A percentile compares a stretch with the other conserved stretches of the same genome.
Conservation (phyloP, 2,797 vertebrate genomes). For the Helicolenus hilgendorfi region DNA sequence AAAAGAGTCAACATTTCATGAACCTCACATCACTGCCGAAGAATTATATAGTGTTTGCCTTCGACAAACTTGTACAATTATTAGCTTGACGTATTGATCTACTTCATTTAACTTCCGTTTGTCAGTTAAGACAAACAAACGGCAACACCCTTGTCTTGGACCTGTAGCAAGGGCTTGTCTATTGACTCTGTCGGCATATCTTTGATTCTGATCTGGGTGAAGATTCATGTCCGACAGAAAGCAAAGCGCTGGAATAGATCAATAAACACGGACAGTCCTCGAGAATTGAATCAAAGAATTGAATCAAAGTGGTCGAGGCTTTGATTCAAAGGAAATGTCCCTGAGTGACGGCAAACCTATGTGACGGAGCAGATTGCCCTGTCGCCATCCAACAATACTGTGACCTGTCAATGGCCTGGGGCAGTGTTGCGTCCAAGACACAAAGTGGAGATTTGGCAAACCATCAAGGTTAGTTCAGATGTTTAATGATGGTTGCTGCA, state of each 20-base stretch:
- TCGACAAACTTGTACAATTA: slow-evolving; percentile 48
- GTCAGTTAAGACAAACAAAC: slow-evolving; percentile 47
- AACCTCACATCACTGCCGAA: slow-evolving; percentile 10
- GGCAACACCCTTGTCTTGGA: slow-evolving; percentile 34
- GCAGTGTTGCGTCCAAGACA: background rate
- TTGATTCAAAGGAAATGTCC: slow-evolving; percentile 65
- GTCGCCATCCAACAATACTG: slow-evolving; percentile 41
- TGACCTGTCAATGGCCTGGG: slow-evolving; percentile 11
- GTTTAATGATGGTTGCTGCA: background rate
- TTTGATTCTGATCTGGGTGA: slow-evolving; percentile 65
- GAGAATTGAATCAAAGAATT: slow-evolving; percentile 45
- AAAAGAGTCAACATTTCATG: background rate
- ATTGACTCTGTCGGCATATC: slow-evolving; percentile 61
- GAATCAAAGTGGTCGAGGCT: slow-evolving; percentile 70
- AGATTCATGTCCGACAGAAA: slow-evolving; percentile 58
- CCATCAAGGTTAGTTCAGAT: background rate
- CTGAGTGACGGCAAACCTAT: slow-evolving; percentile 34
- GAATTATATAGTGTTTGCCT: slow-evolving; percentile 17
- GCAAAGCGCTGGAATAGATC: slow-evolving; percentile 48
- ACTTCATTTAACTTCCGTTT: slow-evolving; percentile 41
- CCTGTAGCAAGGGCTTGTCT: slow-evolving; percentile 31
- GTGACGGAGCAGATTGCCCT: slow-evolving; percentile 38
- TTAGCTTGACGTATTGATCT: slow-evolving; percentile 60
- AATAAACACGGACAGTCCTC: slow-evolving; percentile 59
- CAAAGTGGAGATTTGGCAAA: background rate